A percentile compares a stretch with the other conserved stretches of the same genome.
phyloP scores from a whole-genome alignment of 2,797 vertebrate genomes.

The Megalops cyprinoides region DNA sequence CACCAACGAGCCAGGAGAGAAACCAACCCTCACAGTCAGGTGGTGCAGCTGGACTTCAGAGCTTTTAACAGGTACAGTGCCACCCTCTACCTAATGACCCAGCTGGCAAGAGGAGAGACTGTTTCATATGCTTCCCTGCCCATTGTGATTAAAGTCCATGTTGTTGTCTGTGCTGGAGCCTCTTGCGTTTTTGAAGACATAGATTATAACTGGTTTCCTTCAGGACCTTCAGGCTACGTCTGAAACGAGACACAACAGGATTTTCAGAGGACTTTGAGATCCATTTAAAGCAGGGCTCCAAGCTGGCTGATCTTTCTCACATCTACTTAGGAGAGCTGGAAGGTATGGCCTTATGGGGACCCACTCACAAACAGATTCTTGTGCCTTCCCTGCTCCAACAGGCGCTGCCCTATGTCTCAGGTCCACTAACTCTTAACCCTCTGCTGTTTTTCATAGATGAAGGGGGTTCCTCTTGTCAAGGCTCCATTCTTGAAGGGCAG shows the following conservation, averaged over 20 bases:
- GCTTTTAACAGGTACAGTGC: conserved; percentile 70
- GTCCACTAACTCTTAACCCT: not conserved
- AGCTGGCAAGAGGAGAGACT: not conserved
- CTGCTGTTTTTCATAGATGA: conserved; percentile 64
- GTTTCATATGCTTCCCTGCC: not conserved
- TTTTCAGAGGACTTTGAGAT: conserved; percentile 71
- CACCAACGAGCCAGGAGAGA: conserved; percentile 64
- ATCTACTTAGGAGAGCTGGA: conserved; percentile 76
- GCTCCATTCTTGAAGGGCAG: conserved; percentile 74
- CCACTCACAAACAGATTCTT: not conserved
- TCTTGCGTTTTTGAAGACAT: too few species aligned
- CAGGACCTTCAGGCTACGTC: conserved; percentile 71
- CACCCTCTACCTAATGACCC: not conserved
- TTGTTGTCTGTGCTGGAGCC: not conserved
- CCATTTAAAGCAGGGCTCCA: conserved; percentile 47
- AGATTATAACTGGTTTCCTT: not conserved
- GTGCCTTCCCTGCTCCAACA: not conserved
- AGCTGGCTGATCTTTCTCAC: conserved; percentile 69
- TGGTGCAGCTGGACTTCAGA: conserved; percentile 67
- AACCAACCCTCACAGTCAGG: conserved; percentile 37
- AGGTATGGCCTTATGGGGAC: conserved; percentile 58
- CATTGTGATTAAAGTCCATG: not conserved
- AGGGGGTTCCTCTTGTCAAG: conserved; percentile 71
- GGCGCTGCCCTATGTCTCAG: not conserved
- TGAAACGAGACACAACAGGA: conserved; percentile 62